Conservation (phyloP, 1,140 invertebrate species). For the Drosophila erecta region DNA sequence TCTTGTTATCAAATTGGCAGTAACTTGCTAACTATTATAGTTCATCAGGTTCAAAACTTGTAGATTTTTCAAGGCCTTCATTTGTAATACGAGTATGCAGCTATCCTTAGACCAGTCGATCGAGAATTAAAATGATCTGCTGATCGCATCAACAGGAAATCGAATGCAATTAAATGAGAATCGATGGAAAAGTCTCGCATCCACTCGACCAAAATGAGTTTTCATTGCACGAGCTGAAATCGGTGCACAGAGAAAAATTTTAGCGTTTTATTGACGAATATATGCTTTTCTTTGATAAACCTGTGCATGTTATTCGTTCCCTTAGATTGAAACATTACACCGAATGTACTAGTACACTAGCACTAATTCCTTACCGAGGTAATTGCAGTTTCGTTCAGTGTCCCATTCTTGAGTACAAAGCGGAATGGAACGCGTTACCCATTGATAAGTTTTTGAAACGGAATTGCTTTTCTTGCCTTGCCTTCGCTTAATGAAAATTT, state of each 20-base stretch:
- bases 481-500: constrained; percentile 59
- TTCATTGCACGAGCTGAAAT: constrained; percentile 11
- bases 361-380: not conserved
- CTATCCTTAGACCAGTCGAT: not conserved
- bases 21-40: not conserved
- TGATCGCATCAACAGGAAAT: constrained; percentile 36
- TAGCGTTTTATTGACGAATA: not conserved
- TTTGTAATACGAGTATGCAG: too few relatives aligned
- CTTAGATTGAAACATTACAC: too few relatives aligned
- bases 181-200: constrained; percentile 15
- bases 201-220: constrained; percentile 21
- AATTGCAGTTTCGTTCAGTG: not conserved
- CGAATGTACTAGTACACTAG: too few relatives aligned
- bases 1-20: not conserved
- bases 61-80: not conserved
- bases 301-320: too few relatives aligned
- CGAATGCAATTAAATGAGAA: constrained; percentile 26
- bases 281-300: not conserved
- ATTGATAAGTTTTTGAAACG: constrained; percentile 56
- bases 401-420: not conserved
- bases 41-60: not conserved
- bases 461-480: constrained; percentile 13
- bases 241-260: not conserved
- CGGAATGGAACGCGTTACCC: constrained; percentile 4
- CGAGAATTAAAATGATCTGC: constrained; percentile 5